Evolutionary conservation across 2,113 vertebrate genomes (phyloP).

Genomic region (Philantomba maxwellii): DNA sequence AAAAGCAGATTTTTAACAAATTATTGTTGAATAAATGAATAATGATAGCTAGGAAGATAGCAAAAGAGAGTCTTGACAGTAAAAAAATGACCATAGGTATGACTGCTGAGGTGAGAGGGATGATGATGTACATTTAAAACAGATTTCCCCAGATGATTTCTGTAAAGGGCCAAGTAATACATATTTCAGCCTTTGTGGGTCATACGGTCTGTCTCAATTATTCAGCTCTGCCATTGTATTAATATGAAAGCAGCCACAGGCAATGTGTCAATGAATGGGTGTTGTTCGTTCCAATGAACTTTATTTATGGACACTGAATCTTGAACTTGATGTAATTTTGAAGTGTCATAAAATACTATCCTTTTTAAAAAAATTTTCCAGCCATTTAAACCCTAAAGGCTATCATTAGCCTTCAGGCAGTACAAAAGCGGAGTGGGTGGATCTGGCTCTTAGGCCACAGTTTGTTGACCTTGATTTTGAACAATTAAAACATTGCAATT

Average conservation of each 20-base stretch:
- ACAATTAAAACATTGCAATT: slow-evolving; percentile 50
- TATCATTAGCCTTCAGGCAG: slow-evolving; percentile 22
- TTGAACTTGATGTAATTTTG: slow-evolving; percentile 17
- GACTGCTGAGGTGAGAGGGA: not conserved
- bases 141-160: not conserved
- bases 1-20: not conserved
- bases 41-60: not conserved
- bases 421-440: not conserved
- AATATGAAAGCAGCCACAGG: not conserved
- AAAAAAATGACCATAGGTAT: not conserved
- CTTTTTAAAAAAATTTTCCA: not conserved
- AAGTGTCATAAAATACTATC: not conserved
- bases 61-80: not conserved
- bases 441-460: not conserved
- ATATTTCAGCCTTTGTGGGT: not conserved
- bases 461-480: slow-evolving; percentile 35
- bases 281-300: not conserved
- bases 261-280: not conserved
- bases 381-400: not conserved
- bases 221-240: not conserved
- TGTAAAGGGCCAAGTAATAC: not conserved
- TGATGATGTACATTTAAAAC: not conserved
- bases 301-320: not conserved
- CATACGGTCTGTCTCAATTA: not conserved
- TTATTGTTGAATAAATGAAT: not conserved